Conservation (phyloP, 2,113 vertebrate genomes). For the Cheirogaleus medius region DNA sequence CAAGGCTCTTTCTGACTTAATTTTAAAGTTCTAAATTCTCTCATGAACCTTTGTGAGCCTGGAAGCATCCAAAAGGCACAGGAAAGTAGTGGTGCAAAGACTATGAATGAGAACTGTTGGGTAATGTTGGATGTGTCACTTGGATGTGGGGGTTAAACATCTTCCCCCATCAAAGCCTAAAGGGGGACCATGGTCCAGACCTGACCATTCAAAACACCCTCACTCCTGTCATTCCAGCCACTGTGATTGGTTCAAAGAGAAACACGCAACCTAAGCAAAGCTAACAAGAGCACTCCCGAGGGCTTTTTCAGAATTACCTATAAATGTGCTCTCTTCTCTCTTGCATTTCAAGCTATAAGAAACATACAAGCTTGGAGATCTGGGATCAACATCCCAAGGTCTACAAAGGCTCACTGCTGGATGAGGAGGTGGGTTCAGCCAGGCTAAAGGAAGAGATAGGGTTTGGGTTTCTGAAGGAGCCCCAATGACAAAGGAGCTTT, state of each 20-base stretch:
- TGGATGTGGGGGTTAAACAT: neutral
- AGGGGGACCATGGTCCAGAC: neutral
- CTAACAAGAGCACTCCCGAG: neutral
- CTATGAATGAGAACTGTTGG: neutral
- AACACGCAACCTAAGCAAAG: neutral
- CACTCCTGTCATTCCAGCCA: neutral
- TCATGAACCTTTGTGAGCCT: neutral
- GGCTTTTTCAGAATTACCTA: neutral
- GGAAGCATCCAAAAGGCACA: neutral
- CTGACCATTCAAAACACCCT: neutral
- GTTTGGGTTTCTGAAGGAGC: neutral
- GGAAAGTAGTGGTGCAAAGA: neutral
- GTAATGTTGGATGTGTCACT: neutral
- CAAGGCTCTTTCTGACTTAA: slow-evolving; percentile 53
- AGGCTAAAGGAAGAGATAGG: neutral
- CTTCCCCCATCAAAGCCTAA: neutral
- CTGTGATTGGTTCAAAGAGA: neutral
- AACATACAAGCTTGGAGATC: neutral
- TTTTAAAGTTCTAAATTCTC: slow-evolving; percentile 51
- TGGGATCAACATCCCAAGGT: neutral
- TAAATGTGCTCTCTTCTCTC: neutral
- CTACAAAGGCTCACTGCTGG: neutral
- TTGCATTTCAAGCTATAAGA: neutral
- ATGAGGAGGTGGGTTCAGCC: neutral
- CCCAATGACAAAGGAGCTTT: neutral